Evolutionary conservation across 1,140 invertebrate species (phyloP), one percentile per base, ranked within the genome.

Genomic region (Calosoma granatense): DNA sequence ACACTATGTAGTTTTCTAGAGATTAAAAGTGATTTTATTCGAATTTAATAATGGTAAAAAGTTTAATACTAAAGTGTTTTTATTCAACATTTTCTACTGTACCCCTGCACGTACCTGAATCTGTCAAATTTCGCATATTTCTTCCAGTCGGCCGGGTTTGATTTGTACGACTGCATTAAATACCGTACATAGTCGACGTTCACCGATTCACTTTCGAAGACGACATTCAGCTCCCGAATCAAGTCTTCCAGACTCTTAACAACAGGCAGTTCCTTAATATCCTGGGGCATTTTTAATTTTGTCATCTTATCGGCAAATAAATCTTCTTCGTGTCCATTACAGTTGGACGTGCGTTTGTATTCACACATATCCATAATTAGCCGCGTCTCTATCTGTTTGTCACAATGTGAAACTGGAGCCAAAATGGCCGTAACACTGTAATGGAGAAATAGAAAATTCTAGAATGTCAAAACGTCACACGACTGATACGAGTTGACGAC

Each of bases 121-220:
- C 88, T 81, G 72, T 98, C 94, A 69, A 93, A 98, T 70, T 96
- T 96, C 12, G 94, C 94, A 67, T 83, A 98, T 69, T 93, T 92
- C 66, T 82, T 88, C 95, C 95, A 98, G 51, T 98, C 94, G 6
- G 78, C 76, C 0, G 85, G 83, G 66, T 95, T 91, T 20, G 88
- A 93, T 68, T 88, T 90, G 73, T 98, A 98, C 0, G 82, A 77
- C 0, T 78, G 67, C 86, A 98, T 91, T 17, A 97, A 66, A 51
- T 85, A 79, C 62, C 88, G 80, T 1, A 98, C 91, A 61, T 90
- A 79, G 56, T 97, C 93, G 20, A 97, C 82, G 68, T 97, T 88
- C 0, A 98, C 88, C 54, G 80, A 72, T 66, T 93, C 86, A 12
- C 77, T 74, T 9, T 81, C 76, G 69, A 96, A 96, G 57, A 89